phyloP scores from a whole-genome alignment of 2,888 invertebrate species.

The Gandaritis pyraliata region DNA sequence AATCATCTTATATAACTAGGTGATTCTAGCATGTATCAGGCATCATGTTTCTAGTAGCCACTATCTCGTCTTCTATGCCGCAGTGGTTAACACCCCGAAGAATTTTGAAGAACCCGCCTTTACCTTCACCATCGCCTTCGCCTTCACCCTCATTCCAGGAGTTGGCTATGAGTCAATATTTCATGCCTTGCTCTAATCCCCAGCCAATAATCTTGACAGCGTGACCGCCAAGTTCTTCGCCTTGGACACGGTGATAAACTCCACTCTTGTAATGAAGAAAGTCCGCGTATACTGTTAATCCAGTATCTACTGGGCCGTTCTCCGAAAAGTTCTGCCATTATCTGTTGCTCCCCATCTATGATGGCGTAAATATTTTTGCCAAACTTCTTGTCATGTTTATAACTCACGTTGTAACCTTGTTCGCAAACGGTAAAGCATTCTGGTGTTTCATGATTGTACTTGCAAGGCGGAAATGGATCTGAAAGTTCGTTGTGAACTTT shows the following conservation, averaged over 20 bases:
- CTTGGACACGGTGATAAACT: slow-evolving; percentile 87
- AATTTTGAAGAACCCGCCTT: slow-evolving; percentile 94
- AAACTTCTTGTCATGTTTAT: slow-evolving; percentile 89
- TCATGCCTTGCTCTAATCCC: slow-evolving; percentile 90
- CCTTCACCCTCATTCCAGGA: slow-evolving; percentile 98
- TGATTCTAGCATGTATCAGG: no score
- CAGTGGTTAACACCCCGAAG: slow-evolving; percentile 91
- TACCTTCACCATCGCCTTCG: slow-evolving; percentile 96
- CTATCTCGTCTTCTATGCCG: slow-evolving; percentile 84
- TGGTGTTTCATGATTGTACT: background rate
- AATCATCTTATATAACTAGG: no score
- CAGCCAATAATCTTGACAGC: slow-evolving; percentile 95
- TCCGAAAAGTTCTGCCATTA: slow-evolving; percentile 91
- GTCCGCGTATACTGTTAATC: slow-evolving; percentile 94
- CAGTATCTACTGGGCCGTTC: slow-evolving; percentile 96
- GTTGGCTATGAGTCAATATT: slow-evolving; percentile 96
- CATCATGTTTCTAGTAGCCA: no score
- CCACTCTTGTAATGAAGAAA: slow-evolving; percentile 93
- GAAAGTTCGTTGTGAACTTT: background rate
- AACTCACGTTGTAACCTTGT: slow-evolving; percentile 86
- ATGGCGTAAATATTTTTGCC: slow-evolving; percentile 88
- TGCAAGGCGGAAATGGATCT: background rate
- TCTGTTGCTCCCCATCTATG: slow-evolving; percentile 85
- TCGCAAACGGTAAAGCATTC: background rate
- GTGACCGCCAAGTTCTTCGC: slow-evolving; percentile 91